Evolutionary conservation across 2,113 vertebrate species (phyloP).

Genomic region (Geothlypis trichas): DNA sequence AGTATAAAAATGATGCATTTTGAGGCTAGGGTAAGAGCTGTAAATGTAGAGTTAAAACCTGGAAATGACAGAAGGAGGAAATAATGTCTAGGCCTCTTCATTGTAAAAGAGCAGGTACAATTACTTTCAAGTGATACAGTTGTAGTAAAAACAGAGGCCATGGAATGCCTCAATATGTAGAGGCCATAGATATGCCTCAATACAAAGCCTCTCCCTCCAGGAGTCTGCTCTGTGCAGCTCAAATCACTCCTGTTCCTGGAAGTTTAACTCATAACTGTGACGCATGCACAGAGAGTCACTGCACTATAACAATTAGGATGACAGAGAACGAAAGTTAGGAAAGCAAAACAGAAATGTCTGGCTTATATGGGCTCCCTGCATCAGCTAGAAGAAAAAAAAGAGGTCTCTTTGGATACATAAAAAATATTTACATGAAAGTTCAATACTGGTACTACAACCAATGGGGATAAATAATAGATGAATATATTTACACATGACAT

Average conservation of each 20-base stretch:
- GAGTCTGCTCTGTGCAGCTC: neutral
- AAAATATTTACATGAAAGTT: neutral
- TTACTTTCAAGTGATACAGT: neutral
- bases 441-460: neutral
- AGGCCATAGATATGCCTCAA: neutral
- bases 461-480: neutral
- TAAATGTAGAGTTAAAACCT: neutral
- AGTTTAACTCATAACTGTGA: neutral
- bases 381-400: neutral
- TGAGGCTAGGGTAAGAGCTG: neutral
- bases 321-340: neutral
- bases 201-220: neutral
- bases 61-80: neutral
- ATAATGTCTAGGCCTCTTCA: neutral
- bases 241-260: neutral
- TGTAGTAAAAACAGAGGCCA: neutral
- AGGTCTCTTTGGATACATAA: neutral
- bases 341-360: neutral
- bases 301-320: neutral
- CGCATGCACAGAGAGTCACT: neutral
- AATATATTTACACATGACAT: neutral
- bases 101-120: neutral
- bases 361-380: neutral
- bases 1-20: neutral
- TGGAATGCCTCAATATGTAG: neutral